These are phyloP conservation scores for Sesia bembeciformis DNA, from an alignment of 2,888 invertebrate genomes.

Conservation along the genomic window DNA sequence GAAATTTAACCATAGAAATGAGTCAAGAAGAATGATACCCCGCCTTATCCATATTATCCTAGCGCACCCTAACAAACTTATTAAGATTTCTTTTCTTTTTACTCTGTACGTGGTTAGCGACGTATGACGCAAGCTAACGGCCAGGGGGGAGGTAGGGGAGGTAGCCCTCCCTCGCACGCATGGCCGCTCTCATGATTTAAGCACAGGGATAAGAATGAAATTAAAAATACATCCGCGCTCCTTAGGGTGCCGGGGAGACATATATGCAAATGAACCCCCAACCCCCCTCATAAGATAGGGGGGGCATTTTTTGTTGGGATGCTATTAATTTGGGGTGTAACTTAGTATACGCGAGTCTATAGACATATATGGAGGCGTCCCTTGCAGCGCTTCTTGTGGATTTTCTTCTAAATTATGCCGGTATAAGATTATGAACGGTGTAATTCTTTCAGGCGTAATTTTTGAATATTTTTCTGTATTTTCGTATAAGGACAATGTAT, in stretches of 20 bases:
- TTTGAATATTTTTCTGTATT: constrained; percentile 24
- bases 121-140: constrained; percentile 72
- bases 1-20: too few relatives aligned
- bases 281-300: constrained; percentile 62
- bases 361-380: constrained; percentile 39
- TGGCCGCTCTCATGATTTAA: constrained; percentile 75
- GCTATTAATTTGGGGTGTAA: constrained; percentile 74
- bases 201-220: constrained; percentile 75
- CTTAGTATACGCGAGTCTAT: constrained; percentile 44
- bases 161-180: constrained; percentile 62
- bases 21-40: too few relatives aligned
- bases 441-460: constrained; percentile 49
- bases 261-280: constrained; percentile 70
- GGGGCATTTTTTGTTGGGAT: constrained; percentile 71
- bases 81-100: constrained; percentile 75
- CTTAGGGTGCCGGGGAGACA: constrained; percentile 71
- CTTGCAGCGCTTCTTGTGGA: constrained; percentile 40
- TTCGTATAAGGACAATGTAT: constrained; percentile 7
- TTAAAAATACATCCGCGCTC: constrained; percentile 73
- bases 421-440: constrained; percentile 57
- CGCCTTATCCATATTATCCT: constrained; percentile 32
- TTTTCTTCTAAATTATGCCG: constrained; percentile 63
- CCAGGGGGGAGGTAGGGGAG: constrained; percentile 31
- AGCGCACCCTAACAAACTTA: constrained; percentile 71
- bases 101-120: constrained; percentile 73